Base-by-base conservation (phyloP, 2,113 vertebrate species). In the Lepisosteus oculatus region DNA sequence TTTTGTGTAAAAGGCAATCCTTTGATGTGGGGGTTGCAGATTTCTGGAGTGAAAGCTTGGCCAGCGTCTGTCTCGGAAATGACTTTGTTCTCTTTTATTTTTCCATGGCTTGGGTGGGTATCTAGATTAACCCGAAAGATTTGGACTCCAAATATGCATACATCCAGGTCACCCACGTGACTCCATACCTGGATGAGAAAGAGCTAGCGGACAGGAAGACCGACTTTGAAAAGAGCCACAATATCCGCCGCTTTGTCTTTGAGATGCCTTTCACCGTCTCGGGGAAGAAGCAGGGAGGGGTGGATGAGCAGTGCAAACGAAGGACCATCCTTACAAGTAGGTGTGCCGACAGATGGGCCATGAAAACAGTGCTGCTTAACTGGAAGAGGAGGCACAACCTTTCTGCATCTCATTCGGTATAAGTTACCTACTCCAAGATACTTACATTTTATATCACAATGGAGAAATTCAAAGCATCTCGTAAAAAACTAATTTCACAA, bases 241-340 rank as follows among this genome's bases (percentile, higher is more conserved):
- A 98, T 78, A 97, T 99, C 59, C 95, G 95, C 3, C 94, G 97
- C 57, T 99, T 99, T 82, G 95, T 98, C 81, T 99, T 98, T 54
- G 97, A 99, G 88, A 98, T 96, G 95, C 97, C 97, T 14, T 99
- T 99, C 76, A 99, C 97, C 14, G 93, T 97, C 71, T 88, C 94
- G 0, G 97, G 97, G 41, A 98, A 97, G 77, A 94, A 95, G 76
- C 96, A 97, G 72, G 97, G 97, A 3, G 94, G 95, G 0, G 93
- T 99, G 0, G 96, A 97, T 69, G 97, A 99, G 42, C 97, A 99
- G 80, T 99, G 96, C 80, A 99, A 99, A 69, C 89, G 97, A 14
- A 90, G 96, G 61, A 99, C 96, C 3, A 92, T 99, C 72, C 84
- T 99, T 63, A 99, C 97, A 82, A 95, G 97, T 99, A 76, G 41